Conservation (phyloP, 2,113 vertebrate species). For the Callaeas wilsoni region DNA sequence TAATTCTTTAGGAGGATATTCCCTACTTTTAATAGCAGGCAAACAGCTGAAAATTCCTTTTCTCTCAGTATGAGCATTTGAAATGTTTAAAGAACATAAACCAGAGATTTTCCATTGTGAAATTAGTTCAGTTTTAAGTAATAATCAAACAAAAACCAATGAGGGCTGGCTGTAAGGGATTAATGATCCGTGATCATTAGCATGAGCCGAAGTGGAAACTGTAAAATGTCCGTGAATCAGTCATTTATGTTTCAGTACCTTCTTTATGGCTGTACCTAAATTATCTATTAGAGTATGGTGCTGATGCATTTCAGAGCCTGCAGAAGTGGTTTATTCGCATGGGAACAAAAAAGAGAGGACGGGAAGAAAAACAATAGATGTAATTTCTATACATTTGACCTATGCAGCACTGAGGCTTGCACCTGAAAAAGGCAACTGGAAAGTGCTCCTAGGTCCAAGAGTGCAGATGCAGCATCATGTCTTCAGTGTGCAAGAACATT, state of each 20-base stretch:
- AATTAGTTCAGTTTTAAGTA: background rate
- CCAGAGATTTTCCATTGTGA: background rate
- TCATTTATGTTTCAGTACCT: background rate
- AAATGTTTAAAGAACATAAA: background rate
- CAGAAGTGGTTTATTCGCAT: background rate
- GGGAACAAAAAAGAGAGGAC: background rate
- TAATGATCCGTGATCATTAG: background rate
- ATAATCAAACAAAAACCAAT: background rate
- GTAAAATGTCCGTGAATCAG: background rate
- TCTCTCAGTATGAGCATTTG: background rate
- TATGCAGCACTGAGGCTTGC: background rate
- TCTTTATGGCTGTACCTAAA: background rate
- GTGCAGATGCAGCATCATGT: background rate
- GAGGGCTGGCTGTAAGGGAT: background rate
- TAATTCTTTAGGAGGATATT: background rate
- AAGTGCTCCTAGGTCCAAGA: background rate
- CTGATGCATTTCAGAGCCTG: background rate
- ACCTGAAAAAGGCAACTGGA: background rate
- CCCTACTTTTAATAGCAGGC: background rate
- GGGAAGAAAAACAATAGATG: background rate
- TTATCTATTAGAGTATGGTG: background rate
- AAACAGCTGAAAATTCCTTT: background rate
- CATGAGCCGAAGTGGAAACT: background rate
- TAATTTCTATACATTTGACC: background rate
- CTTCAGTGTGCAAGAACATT: background rate